A percentile compares a stretch with the other conserved stretches of the same genome.
Evolutionary conservation across 2,113 vertebrate genomes (phyloP).

Genomic region (Gavialis gangeticus): DNA sequence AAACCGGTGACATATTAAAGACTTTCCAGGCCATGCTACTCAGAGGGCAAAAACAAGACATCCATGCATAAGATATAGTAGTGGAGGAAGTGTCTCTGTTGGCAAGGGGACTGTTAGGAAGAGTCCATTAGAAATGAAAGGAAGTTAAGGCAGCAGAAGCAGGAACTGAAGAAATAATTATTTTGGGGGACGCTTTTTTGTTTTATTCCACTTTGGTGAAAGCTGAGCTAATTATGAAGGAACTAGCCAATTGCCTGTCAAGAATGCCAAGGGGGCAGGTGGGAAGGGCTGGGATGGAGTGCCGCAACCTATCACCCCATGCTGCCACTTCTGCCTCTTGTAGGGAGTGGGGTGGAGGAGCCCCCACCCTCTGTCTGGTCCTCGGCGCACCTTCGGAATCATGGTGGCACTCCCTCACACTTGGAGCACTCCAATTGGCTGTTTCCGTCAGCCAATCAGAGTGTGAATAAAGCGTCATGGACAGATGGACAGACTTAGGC

Average conservation of each 20-base stretch:
- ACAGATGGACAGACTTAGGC: no score
- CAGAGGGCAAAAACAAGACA: background rate
- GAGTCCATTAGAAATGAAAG: background rate
- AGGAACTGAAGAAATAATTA: background rate
- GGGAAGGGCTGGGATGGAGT: no score
- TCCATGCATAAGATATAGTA: background rate
- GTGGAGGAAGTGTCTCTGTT: background rate
- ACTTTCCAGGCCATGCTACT: background rate
- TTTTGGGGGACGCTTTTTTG: background rate
- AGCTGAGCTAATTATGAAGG: background rate
- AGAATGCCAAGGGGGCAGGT: no score
- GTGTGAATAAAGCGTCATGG: no score
- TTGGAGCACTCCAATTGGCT: no score
- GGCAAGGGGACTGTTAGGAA: background rate
- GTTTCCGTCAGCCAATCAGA: no score
- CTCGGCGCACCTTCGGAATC: no score
- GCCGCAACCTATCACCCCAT: no score
- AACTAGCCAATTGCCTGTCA: background rate
- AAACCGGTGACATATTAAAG: background rate
- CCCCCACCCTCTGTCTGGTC: no score
- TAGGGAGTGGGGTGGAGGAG: no score
- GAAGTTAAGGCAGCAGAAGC: background rate
- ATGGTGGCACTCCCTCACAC: no score
- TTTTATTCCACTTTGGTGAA: background rate
- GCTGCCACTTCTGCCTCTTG: no score